Evolutionary conservation across 2,888 invertebrate genomes (phyloP), one percentile per base, ranked within the genome.

Genomic region (Brachylomia viminalis): DNA sequence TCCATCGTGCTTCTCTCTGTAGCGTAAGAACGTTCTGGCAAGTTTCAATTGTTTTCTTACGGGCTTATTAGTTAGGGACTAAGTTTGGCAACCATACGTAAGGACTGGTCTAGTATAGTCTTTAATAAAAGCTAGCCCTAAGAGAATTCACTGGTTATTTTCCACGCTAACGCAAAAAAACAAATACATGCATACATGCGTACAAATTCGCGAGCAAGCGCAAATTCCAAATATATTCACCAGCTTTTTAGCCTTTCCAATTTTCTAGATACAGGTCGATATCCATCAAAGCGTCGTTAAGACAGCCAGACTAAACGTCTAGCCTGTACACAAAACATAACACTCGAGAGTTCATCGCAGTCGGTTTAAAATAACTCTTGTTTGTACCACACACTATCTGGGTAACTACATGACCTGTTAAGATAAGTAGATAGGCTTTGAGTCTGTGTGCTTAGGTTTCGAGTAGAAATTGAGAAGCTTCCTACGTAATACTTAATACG

Each of bases 231-330:
- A 42, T 67, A 42, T 47, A 65, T 62, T 42, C 4, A 45, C 13
- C 7, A 20, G 23, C 47, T 30, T 65, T 62, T 66, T 49, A 59
- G 27, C 67, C 11, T 68, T 62, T 68, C 33, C 30, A 33, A 47
- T 68, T 54, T 8, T 13, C 47, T 23, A 69, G 66, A 75, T 49
- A 49, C 47, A 67, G 30, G 17, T 33, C n/a, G 54, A 59, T 61
- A 75, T 73, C 61, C 64, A 85, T 79, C 68, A 84, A 73, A 75
- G 20, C 61, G 38, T 76, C 59, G 72, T 75, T 77, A 75, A 61
- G 10, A 20, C 56, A 33, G 67, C 74, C 71, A 89, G 89, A 89
- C 89, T 82, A 83, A 85, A 83, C 79, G 89, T 88, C 84, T 86
- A 77, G 81, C 47, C 49, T 76, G 66, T n/a, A 82, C 75, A 82